Evolutionary conservation across 1,140 invertebrate genomes (phyloP).

Genomic region (Neuroterus valhalla): DNA sequence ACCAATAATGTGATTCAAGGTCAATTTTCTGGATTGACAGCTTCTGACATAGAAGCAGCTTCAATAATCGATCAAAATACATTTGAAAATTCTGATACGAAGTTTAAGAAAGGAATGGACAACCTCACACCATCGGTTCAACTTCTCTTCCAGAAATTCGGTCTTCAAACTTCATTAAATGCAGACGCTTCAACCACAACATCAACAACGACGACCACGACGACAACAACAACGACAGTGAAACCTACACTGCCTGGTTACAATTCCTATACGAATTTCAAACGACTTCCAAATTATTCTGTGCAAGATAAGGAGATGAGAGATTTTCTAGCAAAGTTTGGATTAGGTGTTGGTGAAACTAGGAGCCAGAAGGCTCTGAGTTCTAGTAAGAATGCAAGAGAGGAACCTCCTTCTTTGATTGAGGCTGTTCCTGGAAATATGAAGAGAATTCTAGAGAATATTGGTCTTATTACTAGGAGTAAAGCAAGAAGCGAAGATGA

Average conservation of each 20-base stretch:
- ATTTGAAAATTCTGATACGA: constrained; percentile 49
- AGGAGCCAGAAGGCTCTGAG: constrained; percentile 67
- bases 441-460: constrained; percentile 74
- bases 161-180: constrained; percentile 59
- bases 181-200: constrained; percentile 31
- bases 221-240: constrained; percentile 41
- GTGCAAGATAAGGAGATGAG: constrained; percentile 76
- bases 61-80: constrained; percentile 60
- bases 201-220: constrained; percentile 54
- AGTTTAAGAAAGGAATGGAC: constrained; percentile 61
- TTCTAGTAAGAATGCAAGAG: constrained; percentile 41
- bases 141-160: constrained; percentile 68
- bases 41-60: constrained; percentile 31
- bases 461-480: constrained; percentile 66
- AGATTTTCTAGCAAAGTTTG: constrained; percentile 76
- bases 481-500: constrained; percentile 37
- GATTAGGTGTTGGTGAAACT: constrained; percentile 67
- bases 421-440: constrained; percentile 75
- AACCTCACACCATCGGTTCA: constrained; percentile 70
- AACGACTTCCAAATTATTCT: constrained; percentile 75
- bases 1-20: constrained; percentile 40
- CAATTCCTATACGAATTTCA: constrained; percentile 77
- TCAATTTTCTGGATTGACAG: constrained; percentile 44
- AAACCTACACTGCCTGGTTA: constrained; percentile 50
- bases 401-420: constrained; percentile 58